Evolutionary conservation across 23 tunicate species (phyloP).

Genomic region (Styela clava): DNA sequence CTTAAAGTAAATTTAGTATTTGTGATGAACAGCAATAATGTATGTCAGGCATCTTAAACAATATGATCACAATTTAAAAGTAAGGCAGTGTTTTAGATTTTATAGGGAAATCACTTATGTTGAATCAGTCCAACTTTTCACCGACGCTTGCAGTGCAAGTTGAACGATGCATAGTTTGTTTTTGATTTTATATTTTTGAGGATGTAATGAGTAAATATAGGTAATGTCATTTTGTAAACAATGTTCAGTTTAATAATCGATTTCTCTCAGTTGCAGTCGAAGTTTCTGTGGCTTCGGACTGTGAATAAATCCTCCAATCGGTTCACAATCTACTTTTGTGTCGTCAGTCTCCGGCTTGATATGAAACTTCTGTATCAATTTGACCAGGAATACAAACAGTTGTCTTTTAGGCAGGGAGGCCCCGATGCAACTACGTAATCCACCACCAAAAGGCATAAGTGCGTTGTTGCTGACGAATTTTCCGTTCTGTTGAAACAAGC

Average conservation of each 20-base stretch:
- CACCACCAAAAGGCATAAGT: neutral
- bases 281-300: neutral
- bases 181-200: no score
- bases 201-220: no score
- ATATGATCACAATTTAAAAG: no score
- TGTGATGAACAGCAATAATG: no score
- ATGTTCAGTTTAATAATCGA: neutral
- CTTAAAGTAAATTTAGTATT: no score
- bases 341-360: neutral
- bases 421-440: neutral
- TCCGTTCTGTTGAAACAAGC: neutral
- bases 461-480: neutral
- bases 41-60: no score
- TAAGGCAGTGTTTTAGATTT: no score
- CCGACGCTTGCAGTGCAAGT: no score
- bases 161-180: no score
- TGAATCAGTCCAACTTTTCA: no score
- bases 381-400: neutral
- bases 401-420: neutral
- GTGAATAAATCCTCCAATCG: neutral
- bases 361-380: neutral
- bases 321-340: neutral
- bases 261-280: neutral
- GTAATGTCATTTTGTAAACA: no score
- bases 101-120: no score